Base-by-base conservation (phyloP, 2,888 invertebrate species). In the Yponomeuta plumbellus region DNA sequence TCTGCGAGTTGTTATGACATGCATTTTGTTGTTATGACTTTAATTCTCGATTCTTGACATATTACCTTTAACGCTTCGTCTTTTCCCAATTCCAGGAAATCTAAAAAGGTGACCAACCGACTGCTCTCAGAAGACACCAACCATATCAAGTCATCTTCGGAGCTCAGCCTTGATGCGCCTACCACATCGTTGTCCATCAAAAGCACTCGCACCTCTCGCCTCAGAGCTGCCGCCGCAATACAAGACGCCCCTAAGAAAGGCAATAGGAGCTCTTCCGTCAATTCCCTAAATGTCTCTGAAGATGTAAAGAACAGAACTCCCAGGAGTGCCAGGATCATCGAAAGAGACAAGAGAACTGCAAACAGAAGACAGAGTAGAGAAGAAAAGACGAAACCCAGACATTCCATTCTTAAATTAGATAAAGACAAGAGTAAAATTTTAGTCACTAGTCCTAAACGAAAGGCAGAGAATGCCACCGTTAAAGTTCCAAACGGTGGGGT, bases 141-240 rank as follows among this genome's bases (percentile, higher is more conserved):
- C 68, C 80, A 85, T 71, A 80, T 86, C 40, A 88, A 90, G 80
- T 89, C 90, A 79, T 86, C 90, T 75, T 91, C 91, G 67, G 91
- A 90, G 75, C 78, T 90, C 66, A 88, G 89, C 69, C 81, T 90
- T 68, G 87, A 85, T 69, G 81, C 84, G 71, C 84, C 86, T 75
- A 83, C 88, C 67, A 85, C 86, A 71, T 86, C 90, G 76, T 85
- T 89, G 80, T 86, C 91, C 80, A 94, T 95, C 74, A 92, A 95
- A 83, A 94, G 94, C 72, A 96, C 95, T 67, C 92, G 94, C 78
- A 92, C 95, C 44, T 95, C 95, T 70, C 92, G 95, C 72, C 88
- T 96, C 69, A 92, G 95, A 82, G 94, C 94, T 68, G 94, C 94
- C 67, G 94, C 94, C 56, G 80, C 90, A 40, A 69, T 34, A 17